phyloP scores from a whole-genome alignment of 2,888 invertebrate genomes.

The Nezara viridula region DNA sequence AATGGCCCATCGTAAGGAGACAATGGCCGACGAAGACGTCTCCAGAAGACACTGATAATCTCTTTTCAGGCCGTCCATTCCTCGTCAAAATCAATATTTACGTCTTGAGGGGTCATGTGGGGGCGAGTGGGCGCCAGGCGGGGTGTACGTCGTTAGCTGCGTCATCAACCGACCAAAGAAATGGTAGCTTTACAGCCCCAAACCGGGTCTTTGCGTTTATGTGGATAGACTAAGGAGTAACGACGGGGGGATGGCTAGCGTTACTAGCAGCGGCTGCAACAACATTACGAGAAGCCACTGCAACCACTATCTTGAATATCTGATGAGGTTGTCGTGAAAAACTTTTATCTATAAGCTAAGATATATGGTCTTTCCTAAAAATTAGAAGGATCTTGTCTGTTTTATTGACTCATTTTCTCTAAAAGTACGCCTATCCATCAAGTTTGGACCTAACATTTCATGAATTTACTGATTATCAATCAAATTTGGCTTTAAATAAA shows the following conservation, averaged over 20 bases:
- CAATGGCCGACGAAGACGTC: not conserved
- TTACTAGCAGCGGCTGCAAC: not conserved
- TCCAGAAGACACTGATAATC: not conserved
- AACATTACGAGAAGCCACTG: not conserved
- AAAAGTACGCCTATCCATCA: too few species aligned
- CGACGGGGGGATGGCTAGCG: not conserved
- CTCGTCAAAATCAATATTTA: not conserved
- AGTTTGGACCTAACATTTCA: too few species aligned
- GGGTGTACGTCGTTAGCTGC: not conserved
- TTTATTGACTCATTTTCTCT: too few species aligned
- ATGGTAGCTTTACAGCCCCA: not conserved
- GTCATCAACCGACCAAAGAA: conserved; percentile 18
- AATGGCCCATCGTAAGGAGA: not conserved
- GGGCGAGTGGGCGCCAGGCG: conserved; percentile 29
- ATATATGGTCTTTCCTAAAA: too few species aligned
- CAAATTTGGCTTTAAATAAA: too few species aligned
- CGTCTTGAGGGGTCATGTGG: not conserved
- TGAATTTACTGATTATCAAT: too few species aligned
- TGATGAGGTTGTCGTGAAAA: not conserved
- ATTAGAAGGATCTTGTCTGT: too few species aligned
- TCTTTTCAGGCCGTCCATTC: conserved; percentile 2
- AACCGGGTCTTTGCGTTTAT: not conserved
- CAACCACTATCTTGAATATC: not conserved
- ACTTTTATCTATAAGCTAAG: too few species aligned
- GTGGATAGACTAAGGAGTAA: not conserved